Base-by-base conservation (phyloP, 2,888 invertebrate species). In the Dryobotodes eremita region DNA sequence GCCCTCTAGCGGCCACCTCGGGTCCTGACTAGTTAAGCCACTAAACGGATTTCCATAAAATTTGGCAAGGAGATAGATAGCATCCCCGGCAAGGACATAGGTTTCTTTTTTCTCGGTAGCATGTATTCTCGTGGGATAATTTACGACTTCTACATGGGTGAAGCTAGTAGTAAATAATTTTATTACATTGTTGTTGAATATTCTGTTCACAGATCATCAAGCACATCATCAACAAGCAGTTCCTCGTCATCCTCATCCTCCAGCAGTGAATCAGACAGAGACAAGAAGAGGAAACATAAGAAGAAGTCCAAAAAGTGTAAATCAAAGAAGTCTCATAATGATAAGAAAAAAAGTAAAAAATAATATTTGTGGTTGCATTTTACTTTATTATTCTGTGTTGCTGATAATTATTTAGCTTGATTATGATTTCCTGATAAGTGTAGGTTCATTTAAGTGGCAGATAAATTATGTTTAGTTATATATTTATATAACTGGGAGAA, bases 221-320 rank as follows among this genome's bases (percentile, higher is more conserved):
- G 94, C 76, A 91, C 94, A 74, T 94, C 94, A 78, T 94, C 95
- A 36, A 89, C 89, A 26, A 92, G 92, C 62, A 92, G 89, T 77
- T 92, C 92, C 62, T 90, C 92, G 65, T 89, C 92, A 86, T 91
- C 92, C 71, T 89, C 92, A 82, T 92, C 93, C 72, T 92, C 94
- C 26, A 93, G 92, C 85, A 95, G 93, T 84, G 92, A 94, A 8
- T 93, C 94, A 17, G 92, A 94, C 42, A 83, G 86, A 73, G 87
- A 94, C 8, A 92, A 86, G 75, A 92, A 87, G 65, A 94, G 91
- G 71, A 93, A 91, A 78, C 89, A 88, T n/a, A 94, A 93, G 80
- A 93, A 93, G 80, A 95, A 94, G 84, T 93, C 94, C 0, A 95
- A 95, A 86, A 95, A 93, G 88, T 92, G 92, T 50, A 91, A 91